Conservation (phyloP, 2,888 invertebrate species). For the Xylota segnis region DNA sequence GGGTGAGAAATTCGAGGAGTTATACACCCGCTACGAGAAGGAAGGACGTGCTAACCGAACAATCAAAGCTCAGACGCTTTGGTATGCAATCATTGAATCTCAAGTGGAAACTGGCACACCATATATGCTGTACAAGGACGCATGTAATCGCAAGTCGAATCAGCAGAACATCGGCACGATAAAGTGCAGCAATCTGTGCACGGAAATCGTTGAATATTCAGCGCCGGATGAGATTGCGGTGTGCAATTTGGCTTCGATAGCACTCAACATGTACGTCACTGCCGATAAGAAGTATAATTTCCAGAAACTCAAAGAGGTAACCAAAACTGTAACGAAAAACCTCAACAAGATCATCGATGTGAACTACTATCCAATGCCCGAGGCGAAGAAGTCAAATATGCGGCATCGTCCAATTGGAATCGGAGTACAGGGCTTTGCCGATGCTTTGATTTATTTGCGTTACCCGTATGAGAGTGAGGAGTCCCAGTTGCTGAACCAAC, state of each 20-base stretch:
- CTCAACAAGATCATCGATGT: conserved; percentile 98
- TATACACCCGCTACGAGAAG: conserved; percentile 95
- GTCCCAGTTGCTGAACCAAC: conserved; percentile 94
- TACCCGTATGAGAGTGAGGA: conserved; percentile 96
- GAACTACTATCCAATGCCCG: conserved; percentile 97
- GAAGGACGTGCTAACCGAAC: conserved; percentile 89
- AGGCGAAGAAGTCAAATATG: conserved; percentile 94
- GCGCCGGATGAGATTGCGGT: conserved; percentile 97
- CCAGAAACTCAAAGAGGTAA: conserved; percentile 92
- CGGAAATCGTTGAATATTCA: conserved; percentile 98
- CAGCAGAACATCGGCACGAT: conserved; percentile 99
- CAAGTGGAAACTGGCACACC: conserved; percentile 99
- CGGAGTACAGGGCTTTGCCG: conserved; percentile 98
- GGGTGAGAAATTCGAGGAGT: conserved; percentile 96
- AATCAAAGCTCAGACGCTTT: conserved; percentile 93
- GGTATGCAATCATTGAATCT: conserved; percentile 97
- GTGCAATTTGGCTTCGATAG: conserved; percentile 98
- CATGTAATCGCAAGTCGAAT: conserved; percentile 98
- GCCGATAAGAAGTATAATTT: conserved; percentile 94
- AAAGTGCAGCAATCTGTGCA: conserved; percentile 98
- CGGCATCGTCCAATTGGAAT: conserved; percentile 95
- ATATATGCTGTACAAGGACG: conserved; percentile 98
- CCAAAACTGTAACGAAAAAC: conserved; percentile 95
- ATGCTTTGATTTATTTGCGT: conserved; percentile 97
- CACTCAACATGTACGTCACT: conserved; percentile 96